Conservation (phyloP, 1,140 invertebrate genomes). For the Hyposmocoma kahamanoa region DNA sequence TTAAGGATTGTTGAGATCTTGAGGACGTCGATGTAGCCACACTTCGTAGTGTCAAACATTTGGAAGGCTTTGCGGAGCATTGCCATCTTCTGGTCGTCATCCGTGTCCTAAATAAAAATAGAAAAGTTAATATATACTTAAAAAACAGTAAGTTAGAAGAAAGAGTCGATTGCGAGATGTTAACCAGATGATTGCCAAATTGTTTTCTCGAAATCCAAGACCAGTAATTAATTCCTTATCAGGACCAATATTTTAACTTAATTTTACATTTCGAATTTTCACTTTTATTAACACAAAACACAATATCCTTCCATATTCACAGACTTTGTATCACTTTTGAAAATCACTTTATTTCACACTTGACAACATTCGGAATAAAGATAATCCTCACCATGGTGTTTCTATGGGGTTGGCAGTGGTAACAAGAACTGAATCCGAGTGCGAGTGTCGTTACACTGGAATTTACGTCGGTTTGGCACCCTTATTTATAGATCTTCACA, state of each 20-base stretch:
- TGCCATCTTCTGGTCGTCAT: constrained; percentile 88
- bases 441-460: constrained; percentile 71
- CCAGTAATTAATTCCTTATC: too few species aligned
- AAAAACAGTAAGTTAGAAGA: not conserved
- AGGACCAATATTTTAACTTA: too few species aligned
- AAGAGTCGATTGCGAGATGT: not conserved
- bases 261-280: too few species aligned
- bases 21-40: constrained; percentile 90
- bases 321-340: too few species aligned
- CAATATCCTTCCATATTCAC: too few species aligned
- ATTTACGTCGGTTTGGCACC: constrained; percentile 48
- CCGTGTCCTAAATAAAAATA: constrained; percentile 72
- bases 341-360: constrained; percentile 17
- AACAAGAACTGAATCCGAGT: constrained; percentile 70
- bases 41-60: constrained; percentile 95
- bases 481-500: constrained; percentile 67
- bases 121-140: constrained; percentile 7
- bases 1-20: constrained; percentile 95
- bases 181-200: too few species aligned
- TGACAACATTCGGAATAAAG: too few species aligned
- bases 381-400: constrained; percentile 56
- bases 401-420: constrained; percentile 46
- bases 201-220: too few species aligned
- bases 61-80: constrained; percentile 94
- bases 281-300: too few species aligned